phyloP scores from a whole-genome alignment of 2,888 invertebrate genomes.

The Chrysolina haemoptera region DNA sequence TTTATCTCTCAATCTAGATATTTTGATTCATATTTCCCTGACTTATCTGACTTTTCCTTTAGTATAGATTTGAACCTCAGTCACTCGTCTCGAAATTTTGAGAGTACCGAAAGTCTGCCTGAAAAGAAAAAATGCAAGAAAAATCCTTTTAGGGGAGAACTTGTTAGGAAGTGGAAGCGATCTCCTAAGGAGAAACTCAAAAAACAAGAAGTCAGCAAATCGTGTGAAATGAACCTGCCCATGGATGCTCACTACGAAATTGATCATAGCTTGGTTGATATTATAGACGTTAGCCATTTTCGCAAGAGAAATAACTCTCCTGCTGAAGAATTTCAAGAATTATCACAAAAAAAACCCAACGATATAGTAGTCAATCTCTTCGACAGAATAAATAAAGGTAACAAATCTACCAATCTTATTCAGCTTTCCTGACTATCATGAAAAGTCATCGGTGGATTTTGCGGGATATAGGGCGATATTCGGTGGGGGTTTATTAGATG shows the following conservation, averaged over 20 bases:
- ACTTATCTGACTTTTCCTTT: neutral
- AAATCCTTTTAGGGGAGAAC: neutral
- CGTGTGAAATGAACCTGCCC: slow-evolving; percentile 20
- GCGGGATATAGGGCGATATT: no score
- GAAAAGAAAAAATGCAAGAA: neutral
- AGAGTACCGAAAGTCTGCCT: neutral
- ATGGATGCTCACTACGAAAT: slow-evolving; percentile 15
- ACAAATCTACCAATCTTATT: neutral
- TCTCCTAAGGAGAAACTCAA: neutral
- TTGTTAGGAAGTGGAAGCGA: slow-evolving; percentile 16
- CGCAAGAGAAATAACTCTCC: neutral
- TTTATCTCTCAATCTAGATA: neutral
- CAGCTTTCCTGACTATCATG: no score
- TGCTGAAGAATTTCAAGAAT: neutral
- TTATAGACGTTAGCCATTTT: slow-evolving; percentile 12
- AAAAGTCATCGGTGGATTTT: no score
- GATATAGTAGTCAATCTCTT: slow-evolving; percentile 12
- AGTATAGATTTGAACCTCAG: neutral
- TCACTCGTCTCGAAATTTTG: neutral
- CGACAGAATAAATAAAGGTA: slow-evolving; percentile 27
- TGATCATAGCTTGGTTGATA: slow-evolving; percentile 15
- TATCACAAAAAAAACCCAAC: neutral
- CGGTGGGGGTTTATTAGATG: no score
- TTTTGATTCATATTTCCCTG: neutral
- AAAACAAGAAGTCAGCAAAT: slow-evolving; percentile 14